phyloP scores from a whole-genome alignment of 2,888 invertebrate species.

The Rotaria socialis region DNA sequence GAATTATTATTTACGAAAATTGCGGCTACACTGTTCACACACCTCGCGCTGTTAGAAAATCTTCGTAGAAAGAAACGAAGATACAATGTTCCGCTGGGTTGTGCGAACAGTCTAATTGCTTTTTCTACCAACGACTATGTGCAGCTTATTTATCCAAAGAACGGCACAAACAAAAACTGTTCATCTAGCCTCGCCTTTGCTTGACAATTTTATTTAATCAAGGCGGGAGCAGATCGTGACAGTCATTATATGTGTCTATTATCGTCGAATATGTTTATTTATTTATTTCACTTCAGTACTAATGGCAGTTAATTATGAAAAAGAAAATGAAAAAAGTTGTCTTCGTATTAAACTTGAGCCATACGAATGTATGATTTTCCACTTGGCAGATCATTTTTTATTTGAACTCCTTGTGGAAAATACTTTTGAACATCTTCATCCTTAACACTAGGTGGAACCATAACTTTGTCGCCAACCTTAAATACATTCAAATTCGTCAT shows the following conservation, averaged over 20 bases:
- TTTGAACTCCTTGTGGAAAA: slow-evolving; percentile 69
- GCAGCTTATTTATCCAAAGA: neutral
- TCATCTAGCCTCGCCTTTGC: slow-evolving; percentile 25
- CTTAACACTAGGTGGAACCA: slow-evolving; percentile 78
- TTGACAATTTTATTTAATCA: neutral
- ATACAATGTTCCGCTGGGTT: neutral
- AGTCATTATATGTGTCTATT: neutral
- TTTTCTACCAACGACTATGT: neutral
- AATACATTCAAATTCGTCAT: slow-evolving; percentile 49
- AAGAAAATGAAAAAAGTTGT: too few relatives aligned
- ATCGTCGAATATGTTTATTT: neutral
- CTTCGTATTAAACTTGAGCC: neutral
- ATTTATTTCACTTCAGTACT: too few relatives aligned
- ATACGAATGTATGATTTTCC: slow-evolving; percentile 40
- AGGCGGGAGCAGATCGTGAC: slow-evolving; percentile 4
- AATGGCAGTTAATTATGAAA: too few relatives aligned
- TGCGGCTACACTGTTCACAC: slow-evolving; percentile 26
- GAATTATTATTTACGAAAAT: neutral
- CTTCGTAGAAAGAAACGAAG: neutral
- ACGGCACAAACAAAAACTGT: neutral
- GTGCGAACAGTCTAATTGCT: slow-evolving; percentile 23
- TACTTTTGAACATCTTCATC: slow-evolving; percentile 68
- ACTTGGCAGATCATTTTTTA: slow-evolving; percentile 40
- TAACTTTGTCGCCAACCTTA: slow-evolving; percentile 76
- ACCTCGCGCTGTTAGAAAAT: neutral